Conservation (phyloP, 1,140 invertebrate species). For the Aplysia californica region DNA sequence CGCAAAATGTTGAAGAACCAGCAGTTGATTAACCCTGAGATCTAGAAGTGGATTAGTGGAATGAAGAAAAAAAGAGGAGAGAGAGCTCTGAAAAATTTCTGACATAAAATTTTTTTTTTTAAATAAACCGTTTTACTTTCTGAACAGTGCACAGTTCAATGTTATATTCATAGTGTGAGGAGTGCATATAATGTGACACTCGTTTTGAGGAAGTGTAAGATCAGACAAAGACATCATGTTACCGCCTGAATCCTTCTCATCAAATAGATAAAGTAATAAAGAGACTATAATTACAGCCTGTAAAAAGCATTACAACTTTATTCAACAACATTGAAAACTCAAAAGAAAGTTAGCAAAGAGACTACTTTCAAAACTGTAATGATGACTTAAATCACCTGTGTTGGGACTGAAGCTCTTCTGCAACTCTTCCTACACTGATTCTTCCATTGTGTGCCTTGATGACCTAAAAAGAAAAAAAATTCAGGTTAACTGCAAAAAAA, state of each 20-base stretch:
- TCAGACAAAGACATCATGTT: too few species aligned
- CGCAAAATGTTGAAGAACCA: too few species aligned
- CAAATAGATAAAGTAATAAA: background rate
- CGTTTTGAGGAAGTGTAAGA: too few species aligned
- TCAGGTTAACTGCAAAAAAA: background rate
- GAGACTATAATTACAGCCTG: background rate
- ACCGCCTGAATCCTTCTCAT: background rate
- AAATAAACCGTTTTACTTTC: background rate
- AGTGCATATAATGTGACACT: background rate
- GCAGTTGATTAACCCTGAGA: too few species aligned
- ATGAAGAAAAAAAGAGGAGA: too few species aligned
- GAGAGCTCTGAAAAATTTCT: too few species aligned
- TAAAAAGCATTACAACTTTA: background rate
- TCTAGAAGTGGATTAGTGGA: too few species aligned
- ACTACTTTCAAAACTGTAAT: background rate
- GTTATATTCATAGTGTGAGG: background rate
- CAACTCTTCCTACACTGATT: background rate
- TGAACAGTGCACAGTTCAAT: background rate
- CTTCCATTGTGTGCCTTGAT: background rate
- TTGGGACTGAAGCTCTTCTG: conserved; percentile 12
- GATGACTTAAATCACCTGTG: background rate
- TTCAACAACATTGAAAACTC: background rate
- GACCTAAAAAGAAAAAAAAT: conserved; percentile 6
- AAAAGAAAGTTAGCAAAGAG: too few species aligned
- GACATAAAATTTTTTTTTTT: too few species aligned